Conservation (phyloP, 2,888 invertebrate species). For the Perdita meconis region DNA sequence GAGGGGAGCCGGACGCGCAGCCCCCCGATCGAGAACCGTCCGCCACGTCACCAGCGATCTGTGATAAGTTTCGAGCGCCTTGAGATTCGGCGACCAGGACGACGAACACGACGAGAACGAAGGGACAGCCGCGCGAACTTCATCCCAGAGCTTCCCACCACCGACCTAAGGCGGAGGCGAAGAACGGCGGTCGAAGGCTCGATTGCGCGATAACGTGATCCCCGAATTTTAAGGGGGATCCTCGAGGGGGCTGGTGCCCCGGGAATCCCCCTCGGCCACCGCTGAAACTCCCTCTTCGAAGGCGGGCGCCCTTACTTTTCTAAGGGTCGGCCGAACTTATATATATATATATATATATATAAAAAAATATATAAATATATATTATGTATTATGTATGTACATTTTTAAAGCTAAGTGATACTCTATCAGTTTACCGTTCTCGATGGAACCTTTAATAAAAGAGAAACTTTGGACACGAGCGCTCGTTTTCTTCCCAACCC, state of each 20-base stretch:
- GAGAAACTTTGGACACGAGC: conserved; percentile 72
- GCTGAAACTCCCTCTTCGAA: conserved; percentile 55
- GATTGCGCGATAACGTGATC: conserved; percentile 74
- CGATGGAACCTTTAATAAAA: conserved; percentile 77
- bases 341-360: conserved; percentile 63
- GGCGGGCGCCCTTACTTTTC: conserved; percentile 64
- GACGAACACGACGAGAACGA: conserved; percentile 49
- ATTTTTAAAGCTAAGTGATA: conserved; percentile 74
- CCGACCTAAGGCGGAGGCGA: conserved; percentile 40
- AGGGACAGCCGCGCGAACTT: conserved; percentile 34
- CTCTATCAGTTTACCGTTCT: conserved; percentile 67
- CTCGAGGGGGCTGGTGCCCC: conserved; percentile 12
- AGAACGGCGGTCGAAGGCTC: conserved; percentile 64
- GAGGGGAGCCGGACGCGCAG: not conserved
- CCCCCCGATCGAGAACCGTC: conserved; percentile 10
- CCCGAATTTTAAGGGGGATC: too few relatives aligned
- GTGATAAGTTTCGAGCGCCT: conserved; percentile 61
- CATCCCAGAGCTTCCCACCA: conserved; percentile 18
- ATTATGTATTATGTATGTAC: conserved; percentile 55
- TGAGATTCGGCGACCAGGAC: conserved; percentile 50
- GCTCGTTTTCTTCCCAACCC: not conserved
- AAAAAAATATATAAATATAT: conserved; percentile 55
- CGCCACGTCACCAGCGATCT: conserved; percentile 61
- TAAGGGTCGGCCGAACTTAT: conserved; percentile 66
- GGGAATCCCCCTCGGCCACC: conserved; percentile 55